Base-by-base conservation (phyloP, 2,888 invertebrate genomes). In the Seladonia tumulorum region DNA sequence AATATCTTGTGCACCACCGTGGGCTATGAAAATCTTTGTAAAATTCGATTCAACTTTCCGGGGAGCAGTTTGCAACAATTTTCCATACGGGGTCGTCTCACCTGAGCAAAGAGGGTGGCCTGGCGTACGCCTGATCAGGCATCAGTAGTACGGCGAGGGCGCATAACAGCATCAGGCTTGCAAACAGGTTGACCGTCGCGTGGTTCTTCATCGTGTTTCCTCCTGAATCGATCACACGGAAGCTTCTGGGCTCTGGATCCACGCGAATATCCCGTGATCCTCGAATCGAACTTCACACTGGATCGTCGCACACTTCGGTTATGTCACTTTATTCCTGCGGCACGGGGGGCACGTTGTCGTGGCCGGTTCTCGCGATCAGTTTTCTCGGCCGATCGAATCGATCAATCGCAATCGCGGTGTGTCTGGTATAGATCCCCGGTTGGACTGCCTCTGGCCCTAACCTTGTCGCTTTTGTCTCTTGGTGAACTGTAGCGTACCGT, bases 401-500 rank as follows among this genome's bases (percentile, higher is more conserved):
- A 68, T 35, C 35, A 22, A 35, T 68, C 10, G 66, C 7, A 29
- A 68, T 68, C 66, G 39, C 66, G 66, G 29, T 63, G 63, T 29
- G 2, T 29, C 29, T 68, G 39, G 0, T 66, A 22, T 22, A 22
- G 35, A 68, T 68, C 70, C 39, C 70, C 39, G 42, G 42, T 42
- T 42, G n/a, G 35, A 39, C 68, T 35, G 70, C 12, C 70, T 42
- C 79, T 79, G 72, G 76, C 76, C 75, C 87, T 82, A 86, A 85
- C 80, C 80, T 83, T 83, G 79, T 92, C 92, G 90, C 92, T 94
- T 93, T 94, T 93, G 93, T 92, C 93, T 94, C 91, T 92, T 92
- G 92, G 90, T 92, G 93, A 94, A 94, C 93, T 94, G 94, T 94
- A 94, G 90, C 93, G 92, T 92, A 91, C 91, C 92, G 92, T 92